Evolutionary conservation across 2,113 vertebrate genomes (phyloP).

Genomic region (Entomyzon cyanotis): DNA sequence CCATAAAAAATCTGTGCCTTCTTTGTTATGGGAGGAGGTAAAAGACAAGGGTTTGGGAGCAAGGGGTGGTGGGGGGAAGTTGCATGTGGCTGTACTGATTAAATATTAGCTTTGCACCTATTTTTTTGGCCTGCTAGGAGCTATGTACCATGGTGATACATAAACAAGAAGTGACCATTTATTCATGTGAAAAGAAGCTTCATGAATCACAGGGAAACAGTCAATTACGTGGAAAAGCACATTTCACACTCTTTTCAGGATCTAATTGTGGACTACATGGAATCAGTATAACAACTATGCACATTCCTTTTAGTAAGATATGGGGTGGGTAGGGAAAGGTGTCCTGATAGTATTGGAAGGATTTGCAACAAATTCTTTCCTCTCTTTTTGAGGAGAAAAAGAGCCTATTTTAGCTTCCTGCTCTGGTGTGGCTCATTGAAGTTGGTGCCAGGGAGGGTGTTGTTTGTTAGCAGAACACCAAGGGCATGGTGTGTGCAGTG

Average conservation of each 20-base stretch:
- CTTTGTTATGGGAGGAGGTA: not conserved
- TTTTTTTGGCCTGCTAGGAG: not conserved
- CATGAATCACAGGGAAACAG: conserved; percentile 23
- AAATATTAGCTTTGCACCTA: conserved; percentile 51
- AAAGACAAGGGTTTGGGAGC: not conserved
- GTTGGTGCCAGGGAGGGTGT: conserved; percentile 32
- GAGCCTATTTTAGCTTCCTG: not conserved
- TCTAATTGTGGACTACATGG: not conserved
- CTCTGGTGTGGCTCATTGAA: conserved; percentile 17
- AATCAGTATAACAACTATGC: not conserved
- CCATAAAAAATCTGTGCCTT: not conserved
- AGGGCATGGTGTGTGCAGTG: not conserved
- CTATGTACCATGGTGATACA: conserved; percentile 38
- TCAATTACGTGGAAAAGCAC: conserved; percentile 32
- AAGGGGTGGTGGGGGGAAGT: not conserved
- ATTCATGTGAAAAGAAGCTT: conserved; percentile 32
- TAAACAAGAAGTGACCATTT: conserved; percentile 59
- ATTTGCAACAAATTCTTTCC: not conserved
- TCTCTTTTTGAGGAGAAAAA: conserved; percentile 45
- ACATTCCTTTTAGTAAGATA: not conserved
- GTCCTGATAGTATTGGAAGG: not conserved
- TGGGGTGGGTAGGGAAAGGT: not conserved
- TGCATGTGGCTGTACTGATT: conserved; percentile 2
- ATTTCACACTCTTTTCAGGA: not conserved
- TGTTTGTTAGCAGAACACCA: conserved; percentile 54